Base-by-base conservation (phyloP, 2,797 vertebrate genomes). In the Echiichthys vipera region DNA sequence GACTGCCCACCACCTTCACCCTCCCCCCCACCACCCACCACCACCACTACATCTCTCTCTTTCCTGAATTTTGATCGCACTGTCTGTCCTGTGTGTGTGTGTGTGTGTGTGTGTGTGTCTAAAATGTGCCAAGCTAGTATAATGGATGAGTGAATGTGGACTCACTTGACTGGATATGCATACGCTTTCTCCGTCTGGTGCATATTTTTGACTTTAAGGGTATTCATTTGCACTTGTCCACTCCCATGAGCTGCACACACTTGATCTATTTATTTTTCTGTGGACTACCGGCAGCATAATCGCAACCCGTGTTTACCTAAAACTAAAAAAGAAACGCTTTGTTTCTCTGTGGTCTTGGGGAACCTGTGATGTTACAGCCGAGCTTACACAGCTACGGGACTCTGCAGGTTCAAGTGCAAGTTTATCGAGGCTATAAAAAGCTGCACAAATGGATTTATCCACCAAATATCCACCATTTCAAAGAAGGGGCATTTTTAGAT, bases 201-300 rank as follows among this genome's bases (percentile, higher is more conserved):
- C 69, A 78, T 71, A 54, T 82, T 66, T 80, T 72, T 71, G 24
- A 87, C 76, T 80, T 71, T 71, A 61, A 80, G 54, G 62, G 58
- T 37, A 12, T 84, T 78, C 76, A 59, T 85, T 78, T 79, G 75
- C 67, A 71, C 73, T 65, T 50, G 80, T 83, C 81, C 71, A 56
- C 65, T 73, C 71, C 77, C 83, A 70, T 74, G 65, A 80, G 81
- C 73, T 49, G 57, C 73, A 54, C 46, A 46, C 55, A 54, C 32
- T 67, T 81, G 71, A 80, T 85, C 82, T 86, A 37, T 74, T 84
- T 82, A 68, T 91, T 91, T n/a, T 92, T 88, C 92, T 74, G 74
- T 87, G 29, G 67, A 78, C 39, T 29, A 78, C 42, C 17, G 17
- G 71, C 53, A 24, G 72, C 89, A 92, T 89, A 86, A 89, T 91